Percentiles rank a stretch among this genome's conserved stretches.
These are phyloP conservation scores for Porphyrio hochstetteri DNA, from an alignment of 2,113 vertebrate species.

Conservation along the genomic window DNA sequence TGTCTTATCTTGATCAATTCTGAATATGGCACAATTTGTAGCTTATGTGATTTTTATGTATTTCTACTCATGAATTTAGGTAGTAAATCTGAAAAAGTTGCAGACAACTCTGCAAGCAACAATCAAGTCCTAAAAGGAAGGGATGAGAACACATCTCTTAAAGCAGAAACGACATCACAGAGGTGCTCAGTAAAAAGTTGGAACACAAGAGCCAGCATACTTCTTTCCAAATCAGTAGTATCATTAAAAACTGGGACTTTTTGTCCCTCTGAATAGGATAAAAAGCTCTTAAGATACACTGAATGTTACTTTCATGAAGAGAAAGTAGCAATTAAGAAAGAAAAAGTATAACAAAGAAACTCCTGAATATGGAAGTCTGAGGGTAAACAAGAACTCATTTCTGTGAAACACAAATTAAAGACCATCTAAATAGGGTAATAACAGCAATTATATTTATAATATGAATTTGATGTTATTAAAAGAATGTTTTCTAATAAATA, in stretches of 20 bases:
- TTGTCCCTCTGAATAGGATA: not conserved
- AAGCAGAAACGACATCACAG: not conserved
- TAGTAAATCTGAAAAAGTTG: not conserved
- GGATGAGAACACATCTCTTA: not conserved
- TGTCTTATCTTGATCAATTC: not conserved
- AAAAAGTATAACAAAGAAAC: not conserved
- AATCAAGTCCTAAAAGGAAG: not conserved
- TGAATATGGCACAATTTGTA: not conserved
- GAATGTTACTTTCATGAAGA: not conserved
- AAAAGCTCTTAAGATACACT: not conserved
- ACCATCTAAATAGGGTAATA: not conserved
- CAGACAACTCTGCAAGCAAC: not conserved
- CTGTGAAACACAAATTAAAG: not conserved
- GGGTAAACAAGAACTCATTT: not conserved
- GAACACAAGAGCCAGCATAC: not conserved
- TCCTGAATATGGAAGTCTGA: not conserved
- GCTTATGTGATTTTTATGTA: not conserved
- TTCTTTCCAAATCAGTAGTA: not conserved
- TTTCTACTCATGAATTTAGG: not conserved
- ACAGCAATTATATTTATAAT: not conserved
- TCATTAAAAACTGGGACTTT: not conserved
- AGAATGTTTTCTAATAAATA: not conserved
- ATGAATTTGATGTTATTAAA: not conserved
- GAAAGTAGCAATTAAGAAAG: not conserved
- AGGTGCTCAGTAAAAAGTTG: not conserved